These are phyloP conservation scores for Aleiodes alternator DNA, from an alignment of 2,888 invertebrate species.

Conservation along the genomic window DNA sequence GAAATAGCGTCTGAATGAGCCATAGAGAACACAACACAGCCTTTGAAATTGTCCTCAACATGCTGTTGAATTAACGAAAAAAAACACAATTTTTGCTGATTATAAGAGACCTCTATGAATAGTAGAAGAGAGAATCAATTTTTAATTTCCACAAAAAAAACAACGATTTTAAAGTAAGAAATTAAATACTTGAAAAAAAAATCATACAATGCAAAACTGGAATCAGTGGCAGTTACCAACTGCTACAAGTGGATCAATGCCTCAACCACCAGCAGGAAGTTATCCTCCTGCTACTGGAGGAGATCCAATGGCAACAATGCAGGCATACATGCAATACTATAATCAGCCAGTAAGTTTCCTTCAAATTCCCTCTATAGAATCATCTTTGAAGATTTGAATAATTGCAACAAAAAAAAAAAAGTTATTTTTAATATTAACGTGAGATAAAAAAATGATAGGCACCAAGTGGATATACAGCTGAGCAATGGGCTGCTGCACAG, in stretches of 20 bases:
- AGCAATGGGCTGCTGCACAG: conserved; percentile 83
- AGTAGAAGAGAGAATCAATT: too few species aligned
- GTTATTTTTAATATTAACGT: conserved; percentile 10
- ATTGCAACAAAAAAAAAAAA: too few species aligned
- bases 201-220: conserved; percentile 72
- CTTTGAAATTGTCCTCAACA: conserved; percentile 68
- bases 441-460: conserved; percentile 60
- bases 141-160: conserved; percentile 44
- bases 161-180: conserved; percentile 46
- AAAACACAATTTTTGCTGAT: conserved; percentile 53
- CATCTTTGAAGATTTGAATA: too few species aligned
- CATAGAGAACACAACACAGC: conserved; percentile 58
- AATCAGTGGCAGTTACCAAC: conserved; percentile 73
- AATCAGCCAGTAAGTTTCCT: conserved; percentile 73
- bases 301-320: conserved; percentile 73
- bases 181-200: conserved; percentile 37
- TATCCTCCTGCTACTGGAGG: conserved; percentile 68
- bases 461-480: conserved; percentile 78
- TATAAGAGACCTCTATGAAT: conserved; percentile 50
- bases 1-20: conserved; percentile 69
- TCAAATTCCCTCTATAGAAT: neutral
- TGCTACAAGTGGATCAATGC: conserved; percentile 61
- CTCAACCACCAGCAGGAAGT: conserved; percentile 73
- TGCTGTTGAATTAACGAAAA: conserved; percentile 62
- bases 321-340: conserved; percentile 74